These are phyloP conservation scores for Drosophila kambysellisi DNA, from an alignment of 2,888 invertebrate genomes.

Conservation along the genomic window DNA sequence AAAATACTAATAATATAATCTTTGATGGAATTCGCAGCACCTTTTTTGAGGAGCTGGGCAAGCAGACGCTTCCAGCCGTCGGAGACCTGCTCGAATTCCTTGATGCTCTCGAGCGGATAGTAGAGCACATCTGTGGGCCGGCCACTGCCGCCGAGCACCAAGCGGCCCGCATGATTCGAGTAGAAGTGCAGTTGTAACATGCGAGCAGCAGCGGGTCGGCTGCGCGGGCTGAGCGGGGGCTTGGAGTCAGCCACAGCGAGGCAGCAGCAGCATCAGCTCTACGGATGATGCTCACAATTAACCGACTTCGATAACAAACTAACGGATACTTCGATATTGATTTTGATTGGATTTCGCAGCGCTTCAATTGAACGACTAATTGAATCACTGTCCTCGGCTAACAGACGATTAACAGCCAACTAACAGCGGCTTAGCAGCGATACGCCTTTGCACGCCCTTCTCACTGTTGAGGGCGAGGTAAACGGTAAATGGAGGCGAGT, in stretches of 20 bases:
- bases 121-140: constrained; percentile 85
- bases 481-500: constrained; percentile 20
- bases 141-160: constrained; percentile 86
- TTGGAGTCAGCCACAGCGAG: constrained; percentile 41
- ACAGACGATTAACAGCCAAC: constrained; percentile 27
- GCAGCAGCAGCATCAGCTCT: constrained; percentile 40
- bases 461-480: constrained; percentile 31
- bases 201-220: constrained; percentile 74
- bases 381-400: constrained; percentile 20
- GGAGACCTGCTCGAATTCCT: constrained; percentile 93
- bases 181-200: constrained; percentile 94
- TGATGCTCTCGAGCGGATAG: constrained; percentile 93
- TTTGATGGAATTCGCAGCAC: constrained; percentile 80
- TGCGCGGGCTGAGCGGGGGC: constrained; percentile 26
- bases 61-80: constrained; percentile 92
- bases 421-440: constrained; percentile 42
- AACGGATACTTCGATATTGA: not conserved
- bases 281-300: constrained; percentile 47
- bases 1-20: not conserved
- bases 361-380: constrained; percentile 48
- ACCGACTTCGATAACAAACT: constrained; percentile 25
- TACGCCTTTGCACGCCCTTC: constrained; percentile 45
- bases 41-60: constrained; percentile 89
- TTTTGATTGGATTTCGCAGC: constrained; percentile 35
- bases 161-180: constrained; percentile 90